Percentiles rank a stretch among this genome's conserved stretches.
Conservation (phyloP, 2,113 vertebrate genomes). For the Oryctolagus cuniculus region mOryCun1.1 NC_091432.1:30479501-30480000, state of each 20-base stretch:
- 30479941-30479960: too few species aligned
- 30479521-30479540: too few species aligned
- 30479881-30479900: too few species aligned
- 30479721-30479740: not conserved
- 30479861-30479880: too few species aligned
- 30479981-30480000: too few species aligned
- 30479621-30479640: not conserved
- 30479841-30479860: too few species aligned
- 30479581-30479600: not conserved
- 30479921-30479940: too few species aligned
- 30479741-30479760: not conserved
- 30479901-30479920: too few species aligned
- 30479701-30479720: constrained; percentile 1
- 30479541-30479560: not conserved
- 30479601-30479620: not conserved
- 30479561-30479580: not conserved
- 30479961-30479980: too few species aligned
- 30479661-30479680: not conserved
- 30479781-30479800: not conserved
- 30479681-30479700: not conserved
- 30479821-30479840: too few species aligned
- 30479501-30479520: not conserved
- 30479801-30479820: not conserved
- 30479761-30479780: not conserved
- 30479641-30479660: not conserved